Percentiles rank a stretch among this genome's conserved stretches.
Conservation (phyloP, 2,888 invertebrate species). For the Polietes domitor region DNA sequence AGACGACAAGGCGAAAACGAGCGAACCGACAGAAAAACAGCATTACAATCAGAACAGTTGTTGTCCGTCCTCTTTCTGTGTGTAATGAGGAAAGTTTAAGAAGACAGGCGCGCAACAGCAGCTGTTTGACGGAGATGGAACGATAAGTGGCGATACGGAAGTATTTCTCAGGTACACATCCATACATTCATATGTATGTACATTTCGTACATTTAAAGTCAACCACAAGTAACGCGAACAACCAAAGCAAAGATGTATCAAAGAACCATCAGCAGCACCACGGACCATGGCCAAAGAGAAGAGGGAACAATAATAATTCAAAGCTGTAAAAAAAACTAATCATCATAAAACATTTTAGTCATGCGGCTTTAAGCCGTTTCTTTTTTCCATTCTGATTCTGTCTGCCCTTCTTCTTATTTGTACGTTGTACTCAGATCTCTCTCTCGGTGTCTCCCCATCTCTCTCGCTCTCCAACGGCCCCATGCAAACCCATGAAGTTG, state of each 20-base stretch:
- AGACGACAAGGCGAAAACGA: neutral
- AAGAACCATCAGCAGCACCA: neutral
- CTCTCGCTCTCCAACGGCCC: neutral
- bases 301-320: neutral
- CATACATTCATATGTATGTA: no score
- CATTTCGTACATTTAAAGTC: no score
- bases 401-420: constrained; percentile 43
- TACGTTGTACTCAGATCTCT: neutral
- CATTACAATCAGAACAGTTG: constrained; percentile 7
- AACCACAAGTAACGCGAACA: neutral
- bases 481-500: neutral
- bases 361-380: constrained; percentile 30
- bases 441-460: neutral
- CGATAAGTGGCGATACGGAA: neutral
- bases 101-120: neutral
- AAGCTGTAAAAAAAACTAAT: constrained; percentile 7
- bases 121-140: constrained; percentile 17
- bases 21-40: neutral
- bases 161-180: constrained; percentile 2
- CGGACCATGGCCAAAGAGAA: neutral
- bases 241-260: neutral
- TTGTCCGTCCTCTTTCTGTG: neutral
- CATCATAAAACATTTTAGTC: constrained; percentile 38
- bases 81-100: constrained; percentile 15
- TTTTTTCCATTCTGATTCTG: neutral